Evolutionary conservation across 2,888 invertebrate genomes (phyloP).

Genomic region (Agrotis segetum): DNA sequence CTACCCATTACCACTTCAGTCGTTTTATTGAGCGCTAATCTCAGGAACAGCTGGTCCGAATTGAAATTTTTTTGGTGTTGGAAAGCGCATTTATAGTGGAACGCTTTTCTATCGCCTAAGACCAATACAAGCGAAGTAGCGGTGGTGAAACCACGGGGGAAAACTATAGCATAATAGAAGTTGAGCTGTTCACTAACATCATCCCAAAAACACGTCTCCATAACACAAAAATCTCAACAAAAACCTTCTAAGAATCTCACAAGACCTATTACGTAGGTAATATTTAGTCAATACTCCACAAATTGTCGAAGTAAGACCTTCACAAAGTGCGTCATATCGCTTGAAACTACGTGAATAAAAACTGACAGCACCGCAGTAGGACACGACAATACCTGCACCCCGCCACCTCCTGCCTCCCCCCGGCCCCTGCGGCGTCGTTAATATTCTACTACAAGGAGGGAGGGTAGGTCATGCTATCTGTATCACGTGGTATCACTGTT

Average conservation of each 20-base stretch:
- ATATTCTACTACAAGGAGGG: slow-evolving; percentile 20
- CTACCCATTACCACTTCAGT: no score
- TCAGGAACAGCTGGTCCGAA: no score
- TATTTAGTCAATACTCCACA: neutral
- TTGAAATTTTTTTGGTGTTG: no score
- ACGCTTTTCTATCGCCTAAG: no score
- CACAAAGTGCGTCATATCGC: slow-evolving; percentile 14
- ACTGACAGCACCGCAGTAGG: slow-evolving; percentile 29
- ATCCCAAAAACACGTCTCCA: no score
- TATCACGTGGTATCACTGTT: neutral
- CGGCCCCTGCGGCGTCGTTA: slow-evolving; percentile 9
- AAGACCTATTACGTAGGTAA: neutral
- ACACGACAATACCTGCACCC: slow-evolving; percentile 16
- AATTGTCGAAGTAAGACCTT: neutral
- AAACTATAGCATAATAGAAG: no score
- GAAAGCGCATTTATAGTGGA: no score
- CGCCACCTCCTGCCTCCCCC: neutral
- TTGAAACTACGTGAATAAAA: slow-evolving; percentile 26
- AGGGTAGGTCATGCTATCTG: slow-evolving; percentile 9
- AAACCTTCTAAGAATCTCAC: neutral
- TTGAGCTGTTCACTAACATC: no score
- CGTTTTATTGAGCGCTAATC: no score
- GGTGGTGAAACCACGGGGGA: no score
- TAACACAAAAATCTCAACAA: neutral
- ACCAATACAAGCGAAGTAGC: no score